Conservation (phyloP, 2,113 vertebrate genomes). For the Lamprotornis superbus region DNA sequence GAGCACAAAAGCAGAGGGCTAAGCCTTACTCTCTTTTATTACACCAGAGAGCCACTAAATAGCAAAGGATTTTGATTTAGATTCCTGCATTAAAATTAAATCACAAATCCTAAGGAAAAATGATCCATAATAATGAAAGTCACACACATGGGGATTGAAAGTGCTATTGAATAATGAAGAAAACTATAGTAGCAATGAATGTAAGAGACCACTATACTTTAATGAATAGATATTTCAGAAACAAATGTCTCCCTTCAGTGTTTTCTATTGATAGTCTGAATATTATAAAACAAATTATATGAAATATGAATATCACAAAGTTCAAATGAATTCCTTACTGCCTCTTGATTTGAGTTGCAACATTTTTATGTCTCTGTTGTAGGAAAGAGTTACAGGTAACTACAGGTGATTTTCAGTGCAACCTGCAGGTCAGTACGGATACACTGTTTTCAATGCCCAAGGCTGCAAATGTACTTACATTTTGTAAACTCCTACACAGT, state of each 20-base stretch:
- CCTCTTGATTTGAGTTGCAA: slow-evolving; percentile 17
- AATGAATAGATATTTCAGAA: slow-evolving; percentile 65
- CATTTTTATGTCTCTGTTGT: background rate
- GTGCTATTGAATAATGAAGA: slow-evolving; percentile 68
- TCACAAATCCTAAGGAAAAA: slow-evolving; percentile 75
- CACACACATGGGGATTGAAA: slow-evolving; percentile 61
- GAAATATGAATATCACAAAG: slow-evolving; percentile 44
- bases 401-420: background rate
- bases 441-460: background rate
- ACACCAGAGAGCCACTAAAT: slow-evolving; percentile 69
- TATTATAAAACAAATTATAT: slow-evolving; percentile 60
- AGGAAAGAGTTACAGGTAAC: background rate
- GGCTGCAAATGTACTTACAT: background rate
- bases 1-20: slow-evolving; percentile 56
- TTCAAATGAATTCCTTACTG: slow-evolving; percentile 7
- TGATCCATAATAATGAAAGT: slow-evolving; percentile 72
- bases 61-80: slow-evolving; percentile 74
- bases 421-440: background rate
- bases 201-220: slow-evolving; percentile 27
- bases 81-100: slow-evolving; percentile 77
- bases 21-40: slow-evolving; percentile 58
- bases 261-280: slow-evolving; percentile 40
- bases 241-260: slow-evolving; percentile 52
- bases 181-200: slow-evolving; percentile 40
- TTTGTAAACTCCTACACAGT: background rate